Percentiles rank a stretch among this genome's conserved stretches.
These are phyloP conservation scores for Odontophorus gujanensis DNA, from an alignment of 2,113 vertebrate species.

Conservation along the genomic window DNA sequence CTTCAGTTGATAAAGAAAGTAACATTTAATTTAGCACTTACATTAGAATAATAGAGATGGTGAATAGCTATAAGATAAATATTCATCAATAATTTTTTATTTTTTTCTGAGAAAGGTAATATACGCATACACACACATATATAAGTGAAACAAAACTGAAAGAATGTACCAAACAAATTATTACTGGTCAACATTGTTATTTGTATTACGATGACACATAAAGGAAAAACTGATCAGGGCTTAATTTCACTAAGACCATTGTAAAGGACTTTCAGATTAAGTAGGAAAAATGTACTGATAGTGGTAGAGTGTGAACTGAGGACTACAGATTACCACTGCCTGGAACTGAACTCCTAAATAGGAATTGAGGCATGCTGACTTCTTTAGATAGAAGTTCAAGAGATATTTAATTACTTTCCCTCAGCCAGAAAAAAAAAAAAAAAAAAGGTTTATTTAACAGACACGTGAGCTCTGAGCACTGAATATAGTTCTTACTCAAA, in stretches of 20 bases:
- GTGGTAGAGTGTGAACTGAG: not conserved
- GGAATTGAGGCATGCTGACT: not conserved
- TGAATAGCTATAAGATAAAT: not conserved
- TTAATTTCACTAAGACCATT: not conserved
- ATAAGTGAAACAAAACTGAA: not conserved
- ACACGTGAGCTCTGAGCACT: not conserved
- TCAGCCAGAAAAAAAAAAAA: not conserved
- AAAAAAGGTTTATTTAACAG: not conserved
- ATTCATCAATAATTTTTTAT: not conserved
- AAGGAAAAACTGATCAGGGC: not conserved
- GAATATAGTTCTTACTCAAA: not conserved
- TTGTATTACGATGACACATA: not conserved
- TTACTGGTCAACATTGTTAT: not conserved
- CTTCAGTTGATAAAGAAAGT: not conserved
- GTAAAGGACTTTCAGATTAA: not conserved
- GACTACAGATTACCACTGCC: not conserved
- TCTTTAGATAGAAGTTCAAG: too few relatives aligned
- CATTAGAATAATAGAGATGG: not conserved
- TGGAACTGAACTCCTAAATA: not conserved
- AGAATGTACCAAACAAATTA: not conserved
- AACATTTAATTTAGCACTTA: conserved; percentile 12
- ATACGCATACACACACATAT: not conserved
- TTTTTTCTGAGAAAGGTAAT: not conserved
- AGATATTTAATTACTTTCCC: not conserved
- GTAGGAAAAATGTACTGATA: not conserved